These are phyloP conservation scores for Pedetes capensis DNA, from an alignment of 2,113 vertebrate species.

Conservation along the genomic window DNA sequence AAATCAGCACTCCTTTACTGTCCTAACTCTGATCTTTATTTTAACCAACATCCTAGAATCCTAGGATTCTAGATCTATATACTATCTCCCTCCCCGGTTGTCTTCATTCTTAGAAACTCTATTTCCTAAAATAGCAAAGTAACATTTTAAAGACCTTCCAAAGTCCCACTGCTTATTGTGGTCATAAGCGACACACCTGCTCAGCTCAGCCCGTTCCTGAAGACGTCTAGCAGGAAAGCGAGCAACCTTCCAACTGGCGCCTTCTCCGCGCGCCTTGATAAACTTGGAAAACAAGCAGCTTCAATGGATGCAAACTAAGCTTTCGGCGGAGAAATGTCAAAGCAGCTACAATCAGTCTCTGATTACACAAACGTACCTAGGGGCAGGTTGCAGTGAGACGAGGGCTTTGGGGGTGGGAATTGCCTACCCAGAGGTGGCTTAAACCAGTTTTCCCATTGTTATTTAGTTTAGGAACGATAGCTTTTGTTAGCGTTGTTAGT, in stretches of 20 bases:
- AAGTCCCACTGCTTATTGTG: neutral
- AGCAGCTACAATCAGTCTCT: conserved; percentile 81
- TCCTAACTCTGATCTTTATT: conserved; percentile 68
- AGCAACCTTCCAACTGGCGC: conserved; percentile 70
- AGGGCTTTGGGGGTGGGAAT: neutral
- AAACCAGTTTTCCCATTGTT: conserved; percentile 56
- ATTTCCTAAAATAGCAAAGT: neutral
- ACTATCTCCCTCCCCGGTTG: neutral
- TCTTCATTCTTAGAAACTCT: conserved; percentile 57
- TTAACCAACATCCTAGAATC: conserved; percentile 71
- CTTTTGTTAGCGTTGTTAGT: conserved; percentile 59
- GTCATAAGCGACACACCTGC: conserved; percentile 76
- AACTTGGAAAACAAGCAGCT: conserved; percentile 81
- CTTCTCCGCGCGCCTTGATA: conserved; percentile 75
- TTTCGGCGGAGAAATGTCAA: conserved; percentile 68
- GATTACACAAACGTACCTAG: conserved; percentile 84
- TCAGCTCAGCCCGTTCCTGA: conserved; percentile 58
- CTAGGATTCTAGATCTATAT: neutral
- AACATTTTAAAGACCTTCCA: conserved; percentile 39
- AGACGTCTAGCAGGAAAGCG: conserved; percentile 56
- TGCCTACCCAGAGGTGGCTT: conserved; percentile 38
- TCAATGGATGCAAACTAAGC: conserved; percentile 79
- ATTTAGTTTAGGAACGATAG: neutral
- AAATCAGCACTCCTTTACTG: conserved; percentile 56
- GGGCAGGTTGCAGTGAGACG: conserved; percentile 78